Percentiles rank a stretch among this genome's conserved stretches.
Conservation (phyloP, 2,797 vertebrate genomes). For the Neosilurus hyrtlii region DNA sequence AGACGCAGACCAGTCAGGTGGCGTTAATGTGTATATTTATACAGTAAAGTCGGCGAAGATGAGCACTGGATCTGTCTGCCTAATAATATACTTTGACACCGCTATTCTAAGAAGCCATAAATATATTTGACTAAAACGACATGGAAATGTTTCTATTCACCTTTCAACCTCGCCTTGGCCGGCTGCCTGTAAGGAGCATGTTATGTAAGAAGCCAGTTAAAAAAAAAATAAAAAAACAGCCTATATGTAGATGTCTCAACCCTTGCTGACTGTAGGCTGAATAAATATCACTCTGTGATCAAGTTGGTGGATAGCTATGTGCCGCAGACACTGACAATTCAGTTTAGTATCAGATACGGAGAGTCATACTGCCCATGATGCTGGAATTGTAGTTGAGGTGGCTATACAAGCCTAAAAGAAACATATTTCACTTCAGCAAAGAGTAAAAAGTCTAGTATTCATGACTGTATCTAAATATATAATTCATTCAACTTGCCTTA, state of each 20-base stretch:
- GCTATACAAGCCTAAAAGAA: too few relatives aligned
- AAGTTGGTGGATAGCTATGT: neutral
- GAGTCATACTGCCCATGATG: neutral
- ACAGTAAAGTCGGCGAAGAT: neutral
- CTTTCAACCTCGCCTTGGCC: conserved; percentile 1
- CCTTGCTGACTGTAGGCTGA: neutral
- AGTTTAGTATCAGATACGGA: neutral
- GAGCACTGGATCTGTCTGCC: neutral
- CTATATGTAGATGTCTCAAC: neutral
- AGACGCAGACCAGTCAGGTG: too few relatives aligned
- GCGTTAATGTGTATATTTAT: neutral
- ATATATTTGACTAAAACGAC: neutral
- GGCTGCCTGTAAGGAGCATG: conserved; percentile 1
- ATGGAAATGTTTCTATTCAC: conserved; percentile 6
- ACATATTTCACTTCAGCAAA: too few relatives aligned
- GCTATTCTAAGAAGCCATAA: neutral
- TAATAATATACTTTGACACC: neutral
- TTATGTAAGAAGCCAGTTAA: neutral
- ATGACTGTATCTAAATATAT: too few relatives aligned
- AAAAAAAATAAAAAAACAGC: too few relatives aligned
- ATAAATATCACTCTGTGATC: neutral
- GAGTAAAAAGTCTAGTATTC: neutral
- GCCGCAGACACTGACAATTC: neutral
- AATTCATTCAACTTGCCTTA: too few relatives aligned
- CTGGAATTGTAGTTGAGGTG: neutral